These are phyloP conservation scores for Ornithoptera priamus DNA, from an alignment of 2,888 invertebrate species.

Conservation along the genomic window DNA sequence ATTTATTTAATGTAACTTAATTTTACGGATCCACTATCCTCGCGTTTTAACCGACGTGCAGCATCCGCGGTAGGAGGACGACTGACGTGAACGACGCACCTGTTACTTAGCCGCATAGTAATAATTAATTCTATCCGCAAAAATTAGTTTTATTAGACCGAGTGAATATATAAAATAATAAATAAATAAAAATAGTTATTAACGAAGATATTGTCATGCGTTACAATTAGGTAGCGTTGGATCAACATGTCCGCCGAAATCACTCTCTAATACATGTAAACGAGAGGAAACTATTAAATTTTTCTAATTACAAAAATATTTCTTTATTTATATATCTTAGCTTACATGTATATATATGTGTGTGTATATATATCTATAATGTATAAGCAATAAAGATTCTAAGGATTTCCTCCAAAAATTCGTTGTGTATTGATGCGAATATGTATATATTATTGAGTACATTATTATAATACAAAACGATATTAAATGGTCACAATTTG, in stretches of 20 bases:
- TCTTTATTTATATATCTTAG: slow-evolving; percentile 6
- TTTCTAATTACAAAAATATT: slow-evolving; percentile 23
- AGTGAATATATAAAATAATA: too few species aligned
- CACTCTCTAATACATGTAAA: too few species aligned
- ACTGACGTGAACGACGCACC: too few species aligned
- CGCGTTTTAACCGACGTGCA: too few species aligned
- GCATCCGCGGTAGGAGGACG: too few species aligned
- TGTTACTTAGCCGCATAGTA: too few species aligned
- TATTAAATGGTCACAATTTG: slow-evolving; percentile 2
- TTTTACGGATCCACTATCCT: too few species aligned
- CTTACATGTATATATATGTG: slow-evolving; percentile 4
- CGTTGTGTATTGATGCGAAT: slow-evolving; percentile 8
- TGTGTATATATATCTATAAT: background rate
- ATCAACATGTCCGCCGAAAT: background rate
- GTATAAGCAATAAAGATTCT: slow-evolving; percentile 2
- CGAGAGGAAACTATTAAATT: background rate
- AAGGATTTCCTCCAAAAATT: slow-evolving; percentile 5
- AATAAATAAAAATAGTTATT: too few species aligned
- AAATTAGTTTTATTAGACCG: too few species aligned
- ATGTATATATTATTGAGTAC: slow-evolving; percentile 4
- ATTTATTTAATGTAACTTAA: too few species aligned
- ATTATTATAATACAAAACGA: background rate
- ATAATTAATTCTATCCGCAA: too few species aligned
- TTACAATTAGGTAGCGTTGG: slow-evolving; percentile 4
- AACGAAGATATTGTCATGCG: slow-evolving; percentile 1